phyloP scores from a whole-genome alignment of 35 echinoderm and acorn worm species.

The Patiria miniata region DNA sequence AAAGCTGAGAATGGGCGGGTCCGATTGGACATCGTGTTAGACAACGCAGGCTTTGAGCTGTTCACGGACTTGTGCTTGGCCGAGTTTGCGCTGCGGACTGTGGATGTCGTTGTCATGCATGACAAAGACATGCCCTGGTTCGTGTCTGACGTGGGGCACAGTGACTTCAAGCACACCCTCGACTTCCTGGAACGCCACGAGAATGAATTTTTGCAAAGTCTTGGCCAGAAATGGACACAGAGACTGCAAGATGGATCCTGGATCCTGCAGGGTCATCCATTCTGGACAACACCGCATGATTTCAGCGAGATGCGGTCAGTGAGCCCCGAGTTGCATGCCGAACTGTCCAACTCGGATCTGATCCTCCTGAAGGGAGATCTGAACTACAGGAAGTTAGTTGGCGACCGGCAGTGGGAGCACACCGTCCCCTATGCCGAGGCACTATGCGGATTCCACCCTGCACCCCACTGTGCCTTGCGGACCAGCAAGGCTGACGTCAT shows the following conservation, averaged over 20 bases:
- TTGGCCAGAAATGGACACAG: constrained; percentile 59
- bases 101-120: constrained; percentile 69
- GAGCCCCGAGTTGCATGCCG: constrained; percentile 73
- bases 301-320: constrained; percentile 76
- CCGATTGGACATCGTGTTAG: constrained; percentile 83
- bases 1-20: constrained; percentile 27
- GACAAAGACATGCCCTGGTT: constrained; percentile 99
- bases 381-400: constrained; percentile 94
- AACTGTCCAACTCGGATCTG: constrained; percentile 72
- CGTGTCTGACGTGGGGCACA: constrained; percentile 77
- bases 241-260: constrained; percentile 47
- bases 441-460: constrained; percentile 83
- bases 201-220: constrained; percentile 31
- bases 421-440: constrained; percentile 80
- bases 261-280: constrained; percentile 65
- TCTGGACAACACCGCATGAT: constrained; percentile 90
- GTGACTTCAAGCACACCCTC: constrained; percentile 85
- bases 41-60: constrained; percentile 97
- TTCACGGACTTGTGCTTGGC: constrained; percentile 90
- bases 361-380: constrained; percentile 92
- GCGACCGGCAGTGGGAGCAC: constrained; percentile 83
- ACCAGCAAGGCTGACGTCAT: constrained; percentile 81
- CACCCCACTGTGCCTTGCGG: constrained; percentile 79
- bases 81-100: constrained; percentile 58
- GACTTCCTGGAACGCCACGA: constrained; percentile 37